Percentiles rank a stretch among this genome's conserved stretches.
phyloP scores from a whole-genome alignment of 2,888 invertebrate species.

The Nemurella pictetii region DNA sequence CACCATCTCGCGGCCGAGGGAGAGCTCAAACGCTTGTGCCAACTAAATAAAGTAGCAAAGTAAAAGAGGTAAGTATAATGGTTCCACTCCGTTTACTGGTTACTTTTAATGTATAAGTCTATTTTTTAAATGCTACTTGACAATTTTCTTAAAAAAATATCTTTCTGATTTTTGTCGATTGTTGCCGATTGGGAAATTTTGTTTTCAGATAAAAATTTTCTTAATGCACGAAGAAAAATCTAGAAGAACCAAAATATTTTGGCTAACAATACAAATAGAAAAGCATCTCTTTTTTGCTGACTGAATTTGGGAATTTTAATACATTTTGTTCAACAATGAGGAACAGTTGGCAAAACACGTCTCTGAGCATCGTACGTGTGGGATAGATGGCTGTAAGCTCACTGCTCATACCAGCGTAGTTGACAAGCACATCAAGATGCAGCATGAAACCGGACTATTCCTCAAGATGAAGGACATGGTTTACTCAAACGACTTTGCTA shows the following conservation, averaged over 20 bases:
- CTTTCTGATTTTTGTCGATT: no score
- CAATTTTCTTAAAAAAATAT: no score
- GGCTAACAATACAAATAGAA: no score
- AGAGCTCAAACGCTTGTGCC: neutral
- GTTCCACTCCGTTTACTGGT: no score
- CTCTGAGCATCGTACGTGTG: conserved; percentile 76
- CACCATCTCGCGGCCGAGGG: neutral
- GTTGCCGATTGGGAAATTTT: no score
- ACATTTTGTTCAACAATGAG: conserved; percentile 62
- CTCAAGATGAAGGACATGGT: conserved; percentile 73
- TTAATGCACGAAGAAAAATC: no score
- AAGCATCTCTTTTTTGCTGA: no score
- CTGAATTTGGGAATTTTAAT: no score
- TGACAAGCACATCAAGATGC: conserved; percentile 77
- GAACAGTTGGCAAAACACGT: conserved; percentile 67
- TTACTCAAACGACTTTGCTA: conserved; percentile 79
- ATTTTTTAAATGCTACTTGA: no score
- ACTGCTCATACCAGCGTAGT: conserved; percentile 78
- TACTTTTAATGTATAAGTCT: neutral
- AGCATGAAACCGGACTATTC: conserved; percentile 83
- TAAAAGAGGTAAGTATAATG: neutral
- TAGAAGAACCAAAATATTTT: no score
- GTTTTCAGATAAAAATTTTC: no score
- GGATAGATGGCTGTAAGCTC: conserved; percentile 78
- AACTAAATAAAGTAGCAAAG: neutral